Evolutionary conservation across 2,113 vertebrate species (phyloP), one percentile per base, ranked within the genome.

Genomic region (Tachysurus fulvidraco): DNA sequence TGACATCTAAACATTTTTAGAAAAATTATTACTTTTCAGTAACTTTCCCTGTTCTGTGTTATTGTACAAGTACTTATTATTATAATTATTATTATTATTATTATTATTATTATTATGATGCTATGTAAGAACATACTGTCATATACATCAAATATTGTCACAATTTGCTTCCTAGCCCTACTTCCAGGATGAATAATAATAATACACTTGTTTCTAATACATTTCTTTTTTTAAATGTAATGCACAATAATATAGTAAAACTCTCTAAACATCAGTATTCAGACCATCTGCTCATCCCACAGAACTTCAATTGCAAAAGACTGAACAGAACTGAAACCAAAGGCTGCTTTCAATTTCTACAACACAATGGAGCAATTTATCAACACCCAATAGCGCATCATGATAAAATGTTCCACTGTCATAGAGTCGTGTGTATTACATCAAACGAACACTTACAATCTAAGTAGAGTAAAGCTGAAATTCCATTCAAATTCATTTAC

Each of bases 311-410:
- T 12, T 21, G 17, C 62, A 76, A 76, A 23, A 85, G 30, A 50
- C 83, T 16, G 52, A 52, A 85, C 64, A 83, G 64, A 55, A 36
- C 10, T 83, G 65, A 83, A 83, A 65, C 50, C 46, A 36, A 65
- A 12, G 16, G n/a, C 23, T 19, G 14, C 4, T 46, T 85, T 59
- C 41, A 41, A 76, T 46, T 30, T 1, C 3, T 5, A 64, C 4
- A 0, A 62, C 55, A 76, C n/a, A 83, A 50, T 5, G 14, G 85
- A 41, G 6, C 46, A 67, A 3, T 67, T 80, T 67, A 52, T 9
- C 30, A 19, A 28, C 3, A 73, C 41, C 16, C 0, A 21, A 28
- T 17, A 4, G 14, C 7, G 9, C 2, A 7, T 12, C 17, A 5
- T 12, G 21, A 17, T 23, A 3, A 60, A 60, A 4, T 0, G 6